These are phyloP conservation scores for Orestias chungarensis DNA, from an alignment of 2,797 vertebrate species.

Conservation along the genomic window DNA sequence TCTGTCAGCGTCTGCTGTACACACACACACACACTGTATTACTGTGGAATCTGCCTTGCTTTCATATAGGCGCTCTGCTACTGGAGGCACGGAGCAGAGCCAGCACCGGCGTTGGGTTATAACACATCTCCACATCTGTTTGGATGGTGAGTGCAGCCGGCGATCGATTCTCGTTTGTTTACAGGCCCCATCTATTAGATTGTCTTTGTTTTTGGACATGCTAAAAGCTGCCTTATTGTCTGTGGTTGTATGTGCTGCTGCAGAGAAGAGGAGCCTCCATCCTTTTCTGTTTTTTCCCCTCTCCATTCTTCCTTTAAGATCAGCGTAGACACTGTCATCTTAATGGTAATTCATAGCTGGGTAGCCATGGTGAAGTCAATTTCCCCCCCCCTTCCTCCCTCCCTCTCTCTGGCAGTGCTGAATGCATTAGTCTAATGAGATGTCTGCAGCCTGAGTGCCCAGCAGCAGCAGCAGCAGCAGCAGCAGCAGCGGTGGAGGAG, in stretches of 20 bases:
- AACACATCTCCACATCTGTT: constrained; percentile 68
- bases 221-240: constrained; percentile 5
- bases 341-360: constrained; percentile 94
- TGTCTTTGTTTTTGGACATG: constrained; percentile 17
- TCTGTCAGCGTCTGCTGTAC: constrained; percentile 42
- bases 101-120: constrained; percentile 46
- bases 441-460: constrained; percentile 86
- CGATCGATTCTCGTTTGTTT: constrained; percentile 87
- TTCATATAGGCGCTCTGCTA: constrained; percentile 53
- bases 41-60: constrained; percentile 67
- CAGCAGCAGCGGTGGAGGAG: constrained; percentile 64
- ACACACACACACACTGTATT: constrained; percentile 54
- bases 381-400: constrained; percentile 67
- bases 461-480: constrained; percentile 63
- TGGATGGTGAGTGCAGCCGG: constrained; percentile 83
- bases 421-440: constrained; percentile 98
- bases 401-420: constrained; percentile 85
- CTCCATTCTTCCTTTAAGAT: constrained; percentile 45
- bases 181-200: constrained; percentile 78
- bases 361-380: constrained; percentile 95
- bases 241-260: constrained; percentile 18
- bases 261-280: constrained; percentile 9
- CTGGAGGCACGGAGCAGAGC: constrained; percentile 46
- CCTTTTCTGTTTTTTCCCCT: constrained; percentile 6
- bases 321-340: constrained; percentile 89